Evolutionary conservation across 2,113 vertebrate species (phyloP), one percentile per base, ranked within the genome.

Genomic region (Hippocampus guttulatus): DNA sequence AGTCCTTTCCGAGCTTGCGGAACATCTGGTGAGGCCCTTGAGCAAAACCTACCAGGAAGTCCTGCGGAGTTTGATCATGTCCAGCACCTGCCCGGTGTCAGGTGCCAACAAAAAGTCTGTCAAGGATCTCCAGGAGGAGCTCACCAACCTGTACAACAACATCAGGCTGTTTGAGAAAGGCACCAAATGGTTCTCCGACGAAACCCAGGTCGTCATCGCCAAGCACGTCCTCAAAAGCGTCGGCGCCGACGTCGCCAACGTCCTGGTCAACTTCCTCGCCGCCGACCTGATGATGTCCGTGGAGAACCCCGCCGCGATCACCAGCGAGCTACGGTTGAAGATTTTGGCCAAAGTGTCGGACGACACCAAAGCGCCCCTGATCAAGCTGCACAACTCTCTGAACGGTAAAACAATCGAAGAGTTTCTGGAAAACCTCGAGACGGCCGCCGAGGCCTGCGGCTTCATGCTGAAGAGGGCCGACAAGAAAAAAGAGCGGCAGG

Each of bases 81-180:
- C 96, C 73, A 95, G 95, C 66, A 89, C 86, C 52, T 92, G 91
- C 67, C 88, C 93, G 23, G 80, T 86, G 1, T 92, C 94, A 8
- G 94, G 95, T 55, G 88, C 90, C 58, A 95, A 79, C 82, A 94
- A 95, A 80, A 98, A 93, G 74, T 96, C 92, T 5, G 90, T 95
- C 81, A 99, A 96, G 86, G 96, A 99, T 27, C 89, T 99, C 5
- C 96, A 98, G 86, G 97, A 99, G 81, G 96, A 99, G 75, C 93
- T 98, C 82, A 93, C 90, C 75, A 96, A 91, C 81, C 88, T 98
- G 0, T 96, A 95, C 89, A 95, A 92, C 89, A 99, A 96, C 84
- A 93, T 98, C 76, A 89, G 94, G 1, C 91, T 97, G 58, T 97
- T 98, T 89, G 96, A 98, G 79, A 97, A 96, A 70, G 95, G 96